Evolutionary conservation across 1,140 invertebrate genomes (phyloP).

Genomic region (Drepana arcuata): DNA sequence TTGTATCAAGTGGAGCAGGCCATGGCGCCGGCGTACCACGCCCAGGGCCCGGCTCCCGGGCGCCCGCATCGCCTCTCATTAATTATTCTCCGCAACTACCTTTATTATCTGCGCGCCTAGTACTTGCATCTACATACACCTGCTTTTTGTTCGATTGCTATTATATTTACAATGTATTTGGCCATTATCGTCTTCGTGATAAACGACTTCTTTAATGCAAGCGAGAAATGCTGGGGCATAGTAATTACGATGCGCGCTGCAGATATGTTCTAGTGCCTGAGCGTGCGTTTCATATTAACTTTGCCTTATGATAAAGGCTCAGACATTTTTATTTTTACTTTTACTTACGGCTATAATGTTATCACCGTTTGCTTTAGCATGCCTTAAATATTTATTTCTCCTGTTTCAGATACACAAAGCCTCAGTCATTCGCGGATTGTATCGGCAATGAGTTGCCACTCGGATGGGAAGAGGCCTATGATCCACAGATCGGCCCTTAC

Average conservation of each 20-base stretch:
- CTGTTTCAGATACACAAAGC: conserved; percentile 93
- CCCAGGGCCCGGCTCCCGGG: conserved; percentile 27
- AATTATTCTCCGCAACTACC: conserved; percentile 45
- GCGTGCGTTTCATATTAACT: no score
- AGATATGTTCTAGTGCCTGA: no score
- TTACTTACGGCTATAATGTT: no score
- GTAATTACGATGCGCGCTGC: no score
- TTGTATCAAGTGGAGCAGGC: conserved; percentile 28
- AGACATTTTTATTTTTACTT: no score
- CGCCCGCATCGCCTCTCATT: conserved; percentile 31
- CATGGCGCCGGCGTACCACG: conserved; percentile 44
- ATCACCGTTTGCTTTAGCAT: no score
- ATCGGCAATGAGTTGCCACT: conserved; percentile 96
- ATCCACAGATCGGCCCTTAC: conserved; percentile 93
- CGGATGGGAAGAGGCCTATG: conserved; percentile 96
- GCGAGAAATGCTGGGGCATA: no score
- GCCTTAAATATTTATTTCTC: no score
- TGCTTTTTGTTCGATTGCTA: conserved; percentile 34
- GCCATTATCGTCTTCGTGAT: no score
- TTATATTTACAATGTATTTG: no score
- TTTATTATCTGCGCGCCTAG: conserved; percentile 36
- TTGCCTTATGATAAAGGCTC: no score
- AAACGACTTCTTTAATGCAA: no score
- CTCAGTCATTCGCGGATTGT: conserved; percentile 97
- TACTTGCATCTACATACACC: conserved; percentile 25